Evolutionary conservation across 2,888 invertebrate genomes (phyloP).

Genomic region (Tillus elongatus): DNA sequence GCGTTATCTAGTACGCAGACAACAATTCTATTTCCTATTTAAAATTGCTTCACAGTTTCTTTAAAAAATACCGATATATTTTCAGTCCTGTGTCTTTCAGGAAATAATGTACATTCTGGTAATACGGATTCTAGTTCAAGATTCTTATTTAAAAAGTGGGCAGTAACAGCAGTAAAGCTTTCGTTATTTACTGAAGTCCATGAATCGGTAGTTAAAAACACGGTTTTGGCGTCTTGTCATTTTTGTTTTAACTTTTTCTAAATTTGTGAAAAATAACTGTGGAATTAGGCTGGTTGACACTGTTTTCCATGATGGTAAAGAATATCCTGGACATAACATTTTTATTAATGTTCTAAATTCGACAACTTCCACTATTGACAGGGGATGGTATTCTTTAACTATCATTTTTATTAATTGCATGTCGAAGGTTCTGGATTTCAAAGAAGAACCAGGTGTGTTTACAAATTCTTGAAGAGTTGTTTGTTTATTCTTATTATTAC

Average conservation of each 20-base stretch:
- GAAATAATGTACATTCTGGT: neutral
- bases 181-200: conserved; percentile 2
- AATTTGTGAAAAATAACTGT: conserved; percentile 11
- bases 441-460: neutral
- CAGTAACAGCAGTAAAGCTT: conserved; percentile 24
- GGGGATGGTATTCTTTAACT: neutral
- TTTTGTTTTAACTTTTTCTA: conserved; percentile 8
- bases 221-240: neutral
- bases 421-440: conserved; percentile 9
- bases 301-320: neutral
- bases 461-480: neutral
- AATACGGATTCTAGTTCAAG: neutral
- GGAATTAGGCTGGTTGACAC: conserved; percentile 13
- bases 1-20: conserved; percentile 1
- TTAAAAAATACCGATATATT: neutral
- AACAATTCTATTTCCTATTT: neutral
- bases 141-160: conserved; percentile 4
- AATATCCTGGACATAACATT: conserved; percentile 1
- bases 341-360: neutral
- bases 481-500: neutral
- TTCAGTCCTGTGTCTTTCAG: neutral
- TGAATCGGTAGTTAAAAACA: neutral
- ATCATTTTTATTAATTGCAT: conserved; percentile 6
- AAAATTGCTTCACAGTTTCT: neutral
- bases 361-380: neutral